Evolutionary conservation across 2,888 invertebrate species (phyloP).

Genomic region (Trichogramma evanescens): DNA sequence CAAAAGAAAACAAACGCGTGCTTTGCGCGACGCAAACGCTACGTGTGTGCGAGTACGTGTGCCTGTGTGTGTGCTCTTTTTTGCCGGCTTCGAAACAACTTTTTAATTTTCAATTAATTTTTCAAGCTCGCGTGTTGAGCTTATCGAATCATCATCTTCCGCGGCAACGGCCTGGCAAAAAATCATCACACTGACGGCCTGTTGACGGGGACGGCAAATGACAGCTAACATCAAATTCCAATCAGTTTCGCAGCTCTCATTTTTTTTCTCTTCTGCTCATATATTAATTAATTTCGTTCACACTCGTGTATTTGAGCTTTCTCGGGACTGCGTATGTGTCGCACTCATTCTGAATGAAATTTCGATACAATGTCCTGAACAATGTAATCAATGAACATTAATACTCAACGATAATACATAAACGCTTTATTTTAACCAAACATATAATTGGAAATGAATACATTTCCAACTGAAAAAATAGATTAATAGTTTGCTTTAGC

Average conservation of each 20-base stretch:
- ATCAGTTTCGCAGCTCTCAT: not conserved
- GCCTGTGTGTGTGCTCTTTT: too few species aligned
- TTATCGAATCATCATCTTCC: not conserved
- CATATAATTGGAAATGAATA: too few species aligned
- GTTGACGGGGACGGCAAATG: too few species aligned
- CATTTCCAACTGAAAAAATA: too few species aligned
- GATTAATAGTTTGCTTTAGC: too few species aligned
- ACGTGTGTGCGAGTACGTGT: constrained; percentile 10
- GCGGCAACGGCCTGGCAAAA: not conserved
- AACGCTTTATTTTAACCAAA: too few species aligned
- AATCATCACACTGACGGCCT: not conserved
- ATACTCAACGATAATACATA: too few species aligned
- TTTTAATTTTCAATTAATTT: constrained; percentile 16
- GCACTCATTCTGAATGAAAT: too few species aligned
- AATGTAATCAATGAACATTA: too few species aligned
- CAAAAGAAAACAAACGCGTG: not conserved
- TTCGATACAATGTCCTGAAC: too few species aligned
- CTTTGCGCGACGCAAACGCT: constrained; percentile 6
- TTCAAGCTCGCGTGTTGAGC: not conserved
- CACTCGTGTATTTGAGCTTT: not conserved
- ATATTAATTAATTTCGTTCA: not conserved
- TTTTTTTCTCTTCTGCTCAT: not conserved
- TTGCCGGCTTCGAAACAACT: constrained; percentile 5
- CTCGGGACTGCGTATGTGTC: too few species aligned
- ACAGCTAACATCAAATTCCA: too few species aligned